Base-by-base conservation (phyloP, 2,113 vertebrate species). In the Nymphicus hollandicus region DNA sequence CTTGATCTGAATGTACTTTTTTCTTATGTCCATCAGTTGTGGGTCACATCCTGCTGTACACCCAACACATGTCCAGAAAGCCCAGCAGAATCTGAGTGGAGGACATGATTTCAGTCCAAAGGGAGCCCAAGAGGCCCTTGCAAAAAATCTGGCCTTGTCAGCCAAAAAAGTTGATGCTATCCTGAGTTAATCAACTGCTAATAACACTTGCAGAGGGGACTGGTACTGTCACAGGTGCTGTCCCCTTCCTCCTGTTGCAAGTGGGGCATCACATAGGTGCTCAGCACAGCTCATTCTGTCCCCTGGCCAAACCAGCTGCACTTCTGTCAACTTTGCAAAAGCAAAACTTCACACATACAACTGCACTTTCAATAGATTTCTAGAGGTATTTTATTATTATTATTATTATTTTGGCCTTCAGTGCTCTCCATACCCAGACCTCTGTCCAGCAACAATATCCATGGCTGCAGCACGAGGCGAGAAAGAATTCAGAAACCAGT, bases 211-310 rank as follows among this genome's bases (percentile, higher is more conserved):
- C 22, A 63, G 65, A 91, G 31, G 4, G 2, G 35, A 41, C 41
- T 90, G 52, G 33, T 46, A 55, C 9, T 56, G 29, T 27, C 44
- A 35, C 2, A 2, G 1, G 2, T 68, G 12, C 7, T 72, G 33
- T 23, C 17, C 11, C 11, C 3, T 41, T 60, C 20, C 25, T 76
- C 10, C 3, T 56, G 41, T 47, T 13, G 7, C 37, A 88, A 53
- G 25, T 0, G 0, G 35, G 17, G 10, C 28, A 35, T 37, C 49
- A 22, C 18, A 7, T 2, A 3, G 6, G 37, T 52, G 20, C 17
- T 78, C 77, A 82, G 39, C 27, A 27, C 25, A 53, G 43, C 3
- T 28, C 19, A 0, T 20, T 60, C 22, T 83, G 47, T 13, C 71
- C 47, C 29, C 64, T 58, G 55, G 27, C 43, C 2, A 1, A 90